Evolutionary conservation across 2,113 vertebrate genomes (phyloP).

Genomic region (Myrmecobius fasciatus): DNA sequence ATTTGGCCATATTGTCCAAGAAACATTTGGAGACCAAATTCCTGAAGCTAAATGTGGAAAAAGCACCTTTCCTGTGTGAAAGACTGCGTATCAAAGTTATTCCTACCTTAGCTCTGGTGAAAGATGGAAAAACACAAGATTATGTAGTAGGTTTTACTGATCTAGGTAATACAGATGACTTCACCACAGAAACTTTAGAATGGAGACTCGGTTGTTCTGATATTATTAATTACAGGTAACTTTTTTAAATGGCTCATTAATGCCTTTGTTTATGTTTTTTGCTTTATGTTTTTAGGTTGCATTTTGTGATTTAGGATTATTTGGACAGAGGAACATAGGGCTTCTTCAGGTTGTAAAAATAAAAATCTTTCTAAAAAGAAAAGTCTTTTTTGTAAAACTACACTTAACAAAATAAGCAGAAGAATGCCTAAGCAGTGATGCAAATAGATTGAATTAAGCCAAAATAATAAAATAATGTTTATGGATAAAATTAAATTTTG

Average conservation of each 20-base stretch:
- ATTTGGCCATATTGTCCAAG: slow-evolving; percentile 92
- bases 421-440: neutral
- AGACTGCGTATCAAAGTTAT: slow-evolving; percentile 95
- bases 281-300: slow-evolving; percentile 3
- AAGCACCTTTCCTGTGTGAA: slow-evolving; percentile 96
- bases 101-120: slow-evolving; percentile 93
- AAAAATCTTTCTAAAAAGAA: slow-evolving; percentile 7
- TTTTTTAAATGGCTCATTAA: neutral
- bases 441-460: neutral
- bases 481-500: slow-evolving; percentile 3
- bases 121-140: slow-evolving; percentile 96
- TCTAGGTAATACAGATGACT: slow-evolving; percentile 97
- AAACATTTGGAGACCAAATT: slow-evolving; percentile 99
- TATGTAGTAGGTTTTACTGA: slow-evolving; percentile 95
- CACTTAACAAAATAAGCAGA: neutral
- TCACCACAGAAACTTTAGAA: slow-evolving; percentile 94
- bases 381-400: neutral
- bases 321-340: slow-evolving; percentile 39
- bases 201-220: slow-evolving; percentile 96
- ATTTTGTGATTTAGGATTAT: slow-evolving; percentile 33
- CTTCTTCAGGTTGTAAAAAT: slow-evolving; percentile 2
- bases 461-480: neutral
- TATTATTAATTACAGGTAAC: slow-evolving; percentile 96
- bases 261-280: slow-evolving; percentile 4
- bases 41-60: slow-evolving; percentile 96